Conservation (phyloP, 1,140 invertebrate species). For the Drosophila yakuba region DNA sequence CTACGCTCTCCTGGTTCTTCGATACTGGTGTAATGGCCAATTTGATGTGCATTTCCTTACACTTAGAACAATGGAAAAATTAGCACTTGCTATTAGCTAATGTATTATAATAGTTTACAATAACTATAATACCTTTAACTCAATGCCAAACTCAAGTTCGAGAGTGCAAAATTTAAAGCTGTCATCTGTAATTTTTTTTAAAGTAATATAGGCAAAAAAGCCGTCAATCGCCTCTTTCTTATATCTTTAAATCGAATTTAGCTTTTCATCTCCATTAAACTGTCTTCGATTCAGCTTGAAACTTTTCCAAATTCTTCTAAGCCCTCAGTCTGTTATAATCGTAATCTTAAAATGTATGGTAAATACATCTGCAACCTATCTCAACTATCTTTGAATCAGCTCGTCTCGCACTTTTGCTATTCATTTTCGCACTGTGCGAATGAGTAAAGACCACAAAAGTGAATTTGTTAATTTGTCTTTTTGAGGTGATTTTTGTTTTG, state of each 20-base stretch:
- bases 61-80: too few relatives aligned
- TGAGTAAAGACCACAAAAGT: conserved; percentile 46
- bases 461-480: conserved; percentile 60
- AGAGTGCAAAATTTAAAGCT: too few relatives aligned
- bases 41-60: conserved; percentile 8
- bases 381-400: conserved; percentile 32
- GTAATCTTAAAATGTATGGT: neutral
- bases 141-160: too few relatives aligned
- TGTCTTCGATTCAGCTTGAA: conserved; percentile 8
- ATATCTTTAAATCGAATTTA: neutral
- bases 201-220: too few relatives aligned
- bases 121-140: too few relatives aligned
- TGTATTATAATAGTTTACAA: neutral
- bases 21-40: neutral
- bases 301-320: neutral
- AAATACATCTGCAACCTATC: conserved; percentile 33
- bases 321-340: neutral
- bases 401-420: conserved; percentile 42
- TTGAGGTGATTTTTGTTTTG: conserved; percentile 39
- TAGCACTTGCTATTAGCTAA: too few relatives aligned
- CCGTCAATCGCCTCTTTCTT: too few relatives aligned
- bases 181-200: too few relatives aligned
- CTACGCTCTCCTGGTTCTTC: neutral
- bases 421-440: conserved; percentile 58
- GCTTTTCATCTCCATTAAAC: neutral